Base-by-base conservation (phyloP, 2,797 vertebrate genomes). In the Halcyon leucocephala region DNA sequence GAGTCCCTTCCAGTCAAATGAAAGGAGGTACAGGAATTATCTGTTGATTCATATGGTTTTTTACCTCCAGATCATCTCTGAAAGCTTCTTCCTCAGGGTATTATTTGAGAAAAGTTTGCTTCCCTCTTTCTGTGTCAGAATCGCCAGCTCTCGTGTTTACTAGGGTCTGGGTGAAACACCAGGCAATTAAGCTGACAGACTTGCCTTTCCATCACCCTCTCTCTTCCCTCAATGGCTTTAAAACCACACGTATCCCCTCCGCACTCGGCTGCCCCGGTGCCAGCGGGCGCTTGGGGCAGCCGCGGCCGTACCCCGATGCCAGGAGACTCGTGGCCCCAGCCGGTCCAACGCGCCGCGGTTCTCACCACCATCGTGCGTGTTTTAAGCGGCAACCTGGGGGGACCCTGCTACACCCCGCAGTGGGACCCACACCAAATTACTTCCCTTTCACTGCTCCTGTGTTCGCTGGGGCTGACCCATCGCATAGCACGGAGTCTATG, bases 391-490 rank as follows among this genome's bases (percentile, higher is more conserved):
- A 71, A 16, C 4, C 22, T 16, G 16, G 29, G 44, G 44, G 16
- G 70, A 26, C 70, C 52, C 74, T 22, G 55, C 87, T 35, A 19
- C 48, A 29, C 33, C 64, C 89, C 44, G 51, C 48, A 2, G 79
- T 10, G 81, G 42, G 70, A 29, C 70, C 73, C 7, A 2, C 4
- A 12, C 57, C 61, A 49, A 82, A 92, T 74, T 65, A 48, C 55
- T 71, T 91, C 44, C 2, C 0, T 46, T 95, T 89, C 79, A 86
- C 77, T 65, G 69, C 86, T 80, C 82, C 93, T 89, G 4, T 86
- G 78, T 84, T 94, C 90, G 89, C 37, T 83, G 94, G 89, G 90
- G 90, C 93, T 95, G 96, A 95, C 94, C 93, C 95, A 89, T 91
- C 87, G 88, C 67, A 29, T 2, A 24, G 20, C n/a, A 66, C 25